These are phyloP conservation scores for Dunckerocampus dactyliophorus DNA, from an alignment of 2,113 vertebrate species.

Conservation along the genomic window DNA sequence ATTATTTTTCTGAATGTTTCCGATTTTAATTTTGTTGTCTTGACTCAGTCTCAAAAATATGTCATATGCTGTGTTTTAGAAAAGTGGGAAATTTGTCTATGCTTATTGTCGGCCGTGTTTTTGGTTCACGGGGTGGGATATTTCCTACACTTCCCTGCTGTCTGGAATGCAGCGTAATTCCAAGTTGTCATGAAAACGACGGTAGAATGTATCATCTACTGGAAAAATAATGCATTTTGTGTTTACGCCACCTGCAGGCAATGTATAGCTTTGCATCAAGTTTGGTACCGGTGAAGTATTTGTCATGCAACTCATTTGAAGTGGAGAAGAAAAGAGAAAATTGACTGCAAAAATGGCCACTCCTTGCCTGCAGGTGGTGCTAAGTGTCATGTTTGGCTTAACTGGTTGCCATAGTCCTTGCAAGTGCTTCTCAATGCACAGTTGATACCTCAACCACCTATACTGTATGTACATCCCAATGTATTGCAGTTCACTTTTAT, in stretches of 20 bases:
- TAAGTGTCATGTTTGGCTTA: too few species aligned
- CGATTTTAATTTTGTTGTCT: conserved; percentile 17
- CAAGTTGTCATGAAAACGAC: background rate
- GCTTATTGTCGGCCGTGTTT: background rate
- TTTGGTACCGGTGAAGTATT: background rate
- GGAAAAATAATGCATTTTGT: background rate
- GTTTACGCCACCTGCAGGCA: conserved; percentile 3
- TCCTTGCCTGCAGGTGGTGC: too few species aligned
- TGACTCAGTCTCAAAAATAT: background rate
- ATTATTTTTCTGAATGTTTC: conserved; percentile 39
- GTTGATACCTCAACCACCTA: conserved; percentile 1
- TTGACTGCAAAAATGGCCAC: too few species aligned
- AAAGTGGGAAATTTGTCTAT: too few species aligned
- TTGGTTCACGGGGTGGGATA: too few species aligned
- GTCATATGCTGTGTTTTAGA: too few species aligned
- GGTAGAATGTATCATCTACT: background rate
- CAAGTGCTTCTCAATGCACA: background rate
- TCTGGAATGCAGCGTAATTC: background rate
- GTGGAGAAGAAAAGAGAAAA: too few species aligned
- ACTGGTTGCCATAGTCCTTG: background rate
- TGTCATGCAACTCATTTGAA: too few species aligned
- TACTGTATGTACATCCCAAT: background rate
- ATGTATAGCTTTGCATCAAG: background rate
- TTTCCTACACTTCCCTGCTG: background rate
- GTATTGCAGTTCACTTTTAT: background rate